Percentiles rank a stretch among this genome's conserved stretches.
phyloP scores from a whole-genome alignment of 2,113 vertebrate genomes.

The Odobenus rosmarus region DNA sequence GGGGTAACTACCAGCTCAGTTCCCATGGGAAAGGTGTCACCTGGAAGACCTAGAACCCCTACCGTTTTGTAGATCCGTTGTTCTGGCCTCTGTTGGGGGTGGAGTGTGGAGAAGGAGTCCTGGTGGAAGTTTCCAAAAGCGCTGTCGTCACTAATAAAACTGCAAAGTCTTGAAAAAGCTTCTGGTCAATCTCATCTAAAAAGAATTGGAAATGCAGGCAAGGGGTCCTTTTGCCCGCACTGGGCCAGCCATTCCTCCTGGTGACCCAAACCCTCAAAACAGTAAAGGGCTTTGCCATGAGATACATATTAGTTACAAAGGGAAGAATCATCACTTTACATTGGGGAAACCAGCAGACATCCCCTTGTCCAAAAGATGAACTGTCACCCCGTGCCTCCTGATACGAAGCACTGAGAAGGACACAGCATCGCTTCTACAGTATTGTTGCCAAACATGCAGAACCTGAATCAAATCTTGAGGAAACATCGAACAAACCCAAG shows the following conservation, averaged over 20 bases:
- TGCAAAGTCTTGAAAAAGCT: neutral
- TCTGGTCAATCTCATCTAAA: neutral
- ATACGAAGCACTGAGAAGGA: neutral
- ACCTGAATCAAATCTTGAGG: neutral
- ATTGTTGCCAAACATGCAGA: neutral
- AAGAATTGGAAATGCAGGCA: neutral
- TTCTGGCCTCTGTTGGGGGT: neutral
- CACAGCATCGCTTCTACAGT: neutral
- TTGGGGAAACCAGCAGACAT: neutral
- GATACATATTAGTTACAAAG: neutral
- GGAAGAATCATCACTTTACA: neutral
- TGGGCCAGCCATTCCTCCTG: neutral
- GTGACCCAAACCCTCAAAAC: neutral
- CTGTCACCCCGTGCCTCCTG: neutral
- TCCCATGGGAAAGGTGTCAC: slow-evolving; percentile 10
- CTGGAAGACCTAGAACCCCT: neutral
- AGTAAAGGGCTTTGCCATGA: neutral
- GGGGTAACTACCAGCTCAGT: neutral
- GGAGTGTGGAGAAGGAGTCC: neutral
- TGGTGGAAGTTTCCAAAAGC: slow-evolving; percentile 6
- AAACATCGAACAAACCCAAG: neutral
- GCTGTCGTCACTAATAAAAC: neutral
- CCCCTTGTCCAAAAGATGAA: neutral
- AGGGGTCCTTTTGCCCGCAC: neutral
- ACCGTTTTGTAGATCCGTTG: neutral